Percentiles rank a stretch among this genome's conserved stretches.
These are phyloP conservation scores for Kuschelorhynchus macadamiae DNA, from an alignment of 2,888 invertebrate genomes.

Conservation along the genomic window DNA sequence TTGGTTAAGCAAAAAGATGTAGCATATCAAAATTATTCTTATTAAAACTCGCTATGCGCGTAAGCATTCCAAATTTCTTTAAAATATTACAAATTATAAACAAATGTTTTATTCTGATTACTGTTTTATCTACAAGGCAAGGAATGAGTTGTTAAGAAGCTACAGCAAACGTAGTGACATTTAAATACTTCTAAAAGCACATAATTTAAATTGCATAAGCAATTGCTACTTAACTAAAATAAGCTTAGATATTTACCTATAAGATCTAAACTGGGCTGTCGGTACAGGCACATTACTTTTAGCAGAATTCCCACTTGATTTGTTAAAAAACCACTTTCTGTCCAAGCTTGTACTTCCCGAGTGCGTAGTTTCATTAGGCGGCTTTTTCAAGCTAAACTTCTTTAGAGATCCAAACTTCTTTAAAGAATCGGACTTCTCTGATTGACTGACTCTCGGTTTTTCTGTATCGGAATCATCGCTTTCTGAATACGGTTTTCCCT, in stretches of 20 bases:
- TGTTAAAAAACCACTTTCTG: constrained; percentile 77
- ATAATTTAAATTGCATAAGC: too few relatives aligned
- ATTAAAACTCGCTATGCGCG: too few relatives aligned
- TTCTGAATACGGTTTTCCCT: constrained; percentile 71
- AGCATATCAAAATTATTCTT: too few relatives aligned
- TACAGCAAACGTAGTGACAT: too few relatives aligned
- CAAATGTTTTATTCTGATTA: too few relatives aligned
- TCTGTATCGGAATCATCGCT: constrained; percentile 72
- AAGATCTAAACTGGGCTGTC: constrained; percentile 79
- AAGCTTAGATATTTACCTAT: constrained; percentile 43
- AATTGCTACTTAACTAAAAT: too few relatives aligned
- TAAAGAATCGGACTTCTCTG: constrained; percentile 62
- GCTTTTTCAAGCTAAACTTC: constrained; percentile 74
- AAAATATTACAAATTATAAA: too few relatives aligned
- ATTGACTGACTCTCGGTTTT: constrained; percentile 56
- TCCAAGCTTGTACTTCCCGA: constrained; percentile 79
- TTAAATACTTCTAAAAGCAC: too few relatives aligned
- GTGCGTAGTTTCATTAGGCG: constrained; percentile 52
- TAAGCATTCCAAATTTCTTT: too few relatives aligned
- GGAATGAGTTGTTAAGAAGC: too few relatives aligned
- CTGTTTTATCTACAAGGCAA: too few relatives aligned
- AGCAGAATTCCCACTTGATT: constrained; percentile 60
- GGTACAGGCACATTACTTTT: constrained; percentile 80
- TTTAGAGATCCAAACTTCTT: constrained; percentile 81
- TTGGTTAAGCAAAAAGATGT: too few relatives aligned